Percentiles rank a stretch among this genome's conserved stretches.
phyloP scores from a whole-genome alignment of 2,888 invertebrate genomes.

The Ischnura elegans region DNA sequence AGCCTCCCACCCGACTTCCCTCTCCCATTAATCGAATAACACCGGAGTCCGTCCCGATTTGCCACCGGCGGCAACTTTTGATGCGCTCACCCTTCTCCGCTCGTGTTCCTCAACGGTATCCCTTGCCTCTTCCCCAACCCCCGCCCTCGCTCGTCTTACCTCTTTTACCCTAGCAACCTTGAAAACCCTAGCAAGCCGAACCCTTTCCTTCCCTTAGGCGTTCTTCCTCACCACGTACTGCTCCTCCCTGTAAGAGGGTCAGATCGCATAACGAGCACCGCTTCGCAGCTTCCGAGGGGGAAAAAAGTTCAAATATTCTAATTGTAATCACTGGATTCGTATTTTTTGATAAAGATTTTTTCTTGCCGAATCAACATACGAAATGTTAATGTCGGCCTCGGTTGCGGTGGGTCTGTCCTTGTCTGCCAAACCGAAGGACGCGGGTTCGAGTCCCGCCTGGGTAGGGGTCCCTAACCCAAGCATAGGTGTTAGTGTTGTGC shows the following conservation, averaged over 20 bases:
- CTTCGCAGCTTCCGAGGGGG: no score
- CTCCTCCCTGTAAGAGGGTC: not conserved
- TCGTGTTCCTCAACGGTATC: not conserved
- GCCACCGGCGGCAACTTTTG: slow-evolving; percentile 66
- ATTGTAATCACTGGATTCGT: no score
- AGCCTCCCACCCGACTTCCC: not conserved
- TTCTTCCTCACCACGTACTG: not conserved
- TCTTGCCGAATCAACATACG: no score
- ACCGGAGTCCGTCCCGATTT: slow-evolving; percentile 58
- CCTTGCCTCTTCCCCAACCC: not conserved
- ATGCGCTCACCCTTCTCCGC: slow-evolving; percentile 28
- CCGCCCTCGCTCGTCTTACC: not conserved
- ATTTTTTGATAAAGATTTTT: no score
- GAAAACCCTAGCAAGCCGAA: not conserved
- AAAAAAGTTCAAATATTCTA: no score
- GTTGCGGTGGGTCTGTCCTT: no score
- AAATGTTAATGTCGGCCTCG: no score
- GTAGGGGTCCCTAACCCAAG: no score
- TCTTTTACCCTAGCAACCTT: not conserved
- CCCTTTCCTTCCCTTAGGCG: not conserved
- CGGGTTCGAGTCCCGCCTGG: no score
- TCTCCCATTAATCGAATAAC: slow-evolving; percentile 61
- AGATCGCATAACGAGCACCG: no score
- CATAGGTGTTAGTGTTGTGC: no score
- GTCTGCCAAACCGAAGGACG: no score